phyloP scores from a whole-genome alignment of 2,113 vertebrate genomes.

The Bolborhynchus lineola region DNA sequence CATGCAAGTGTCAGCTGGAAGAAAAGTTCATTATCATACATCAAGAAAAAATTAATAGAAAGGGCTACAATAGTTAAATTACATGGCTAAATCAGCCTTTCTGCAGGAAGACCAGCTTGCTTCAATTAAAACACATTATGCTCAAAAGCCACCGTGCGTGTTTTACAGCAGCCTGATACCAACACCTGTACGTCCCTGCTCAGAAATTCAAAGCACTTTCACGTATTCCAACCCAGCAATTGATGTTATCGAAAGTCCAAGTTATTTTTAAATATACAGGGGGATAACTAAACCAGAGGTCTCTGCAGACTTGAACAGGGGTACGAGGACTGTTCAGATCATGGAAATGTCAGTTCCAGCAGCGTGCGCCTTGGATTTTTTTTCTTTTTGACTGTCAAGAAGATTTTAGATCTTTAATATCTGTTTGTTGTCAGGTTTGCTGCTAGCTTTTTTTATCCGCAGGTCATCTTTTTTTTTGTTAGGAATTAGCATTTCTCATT shows the following conservation, averaged over 20 bases:
- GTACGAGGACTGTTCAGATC: slow-evolving; percentile 8
- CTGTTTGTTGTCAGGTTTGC: slow-evolving; percentile 49
- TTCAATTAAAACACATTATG: slow-evolving; percentile 28
- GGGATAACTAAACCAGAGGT: not conserved
- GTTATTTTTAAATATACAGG: slow-evolving; percentile 23
- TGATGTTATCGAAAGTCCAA: not conserved
- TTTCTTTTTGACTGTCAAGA: slow-evolving; percentile 27
- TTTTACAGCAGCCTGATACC: not conserved
- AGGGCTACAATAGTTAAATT: slow-evolving; percentile 36
- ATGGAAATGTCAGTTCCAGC: slow-evolving; percentile 14
- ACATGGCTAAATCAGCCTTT: not conserved
- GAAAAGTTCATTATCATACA: slow-evolving; percentile 34
- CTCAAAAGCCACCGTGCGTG: not conserved
- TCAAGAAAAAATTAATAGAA: slow-evolving; percentile 38
- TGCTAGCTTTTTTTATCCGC: slow-evolving; percentile 16
- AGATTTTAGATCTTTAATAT: slow-evolving; percentile 52
- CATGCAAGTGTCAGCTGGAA: not conserved
- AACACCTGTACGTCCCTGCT: not conserved
- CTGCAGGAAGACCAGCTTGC: slow-evolving; percentile 13
- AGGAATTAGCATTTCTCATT: slow-evolving; percentile 48
- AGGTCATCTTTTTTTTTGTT: not conserved
- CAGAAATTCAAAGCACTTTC: not conserved
- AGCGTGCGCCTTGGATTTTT: not conserved
- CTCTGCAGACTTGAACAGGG: not conserved
- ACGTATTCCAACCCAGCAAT: not conserved